A percentile compares a stretch with the other conserved stretches of the same genome.
Conservation (phyloP, 2,113 vertebrate species). For the Furnarius figulus region DNA sequence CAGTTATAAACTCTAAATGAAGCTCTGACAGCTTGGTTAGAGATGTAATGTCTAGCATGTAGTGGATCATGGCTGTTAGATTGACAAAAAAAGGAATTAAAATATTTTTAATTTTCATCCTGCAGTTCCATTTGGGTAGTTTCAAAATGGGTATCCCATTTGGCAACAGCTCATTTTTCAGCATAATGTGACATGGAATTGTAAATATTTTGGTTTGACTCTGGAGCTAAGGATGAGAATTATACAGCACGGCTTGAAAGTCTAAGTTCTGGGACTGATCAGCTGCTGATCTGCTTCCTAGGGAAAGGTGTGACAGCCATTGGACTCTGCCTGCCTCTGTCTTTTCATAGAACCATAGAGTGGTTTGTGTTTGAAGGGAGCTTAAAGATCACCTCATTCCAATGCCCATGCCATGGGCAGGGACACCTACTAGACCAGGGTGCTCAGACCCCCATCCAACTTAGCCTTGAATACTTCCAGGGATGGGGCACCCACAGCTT, state of each 20-base stretch:
- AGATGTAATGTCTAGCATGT: not conserved
- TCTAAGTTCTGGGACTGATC: not conserved
- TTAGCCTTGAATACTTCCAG: not conserved
- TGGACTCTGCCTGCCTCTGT: not conserved
- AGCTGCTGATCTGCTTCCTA: not conserved
- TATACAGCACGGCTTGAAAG: not conserved
- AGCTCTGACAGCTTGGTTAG: not conserved
- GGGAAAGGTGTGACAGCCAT: not conserved
- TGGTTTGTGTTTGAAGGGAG: not conserved
- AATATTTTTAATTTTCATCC: not conserved
- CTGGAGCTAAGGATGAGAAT: not conserved
- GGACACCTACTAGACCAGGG: not conserved
- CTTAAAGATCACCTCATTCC: not conserved
- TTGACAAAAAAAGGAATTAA: not conserved
- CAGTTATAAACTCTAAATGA: not conserved
- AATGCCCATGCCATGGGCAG: not conserved
- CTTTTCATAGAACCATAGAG: not conserved
- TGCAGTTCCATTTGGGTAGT: not conserved
- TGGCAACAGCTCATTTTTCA: not conserved
- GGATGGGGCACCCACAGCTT: not conserved
- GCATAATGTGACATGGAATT: not conserved
- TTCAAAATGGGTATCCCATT: not conserved
- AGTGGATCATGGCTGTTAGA: not conserved
- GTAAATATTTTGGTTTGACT: not conserved
- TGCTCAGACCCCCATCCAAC: not conserved